Evolutionary conservation across 23 tunicate species (phyloP), one percentile per base, ranked within the genome.

Genomic region (Halocynthia aurantium): DNA sequence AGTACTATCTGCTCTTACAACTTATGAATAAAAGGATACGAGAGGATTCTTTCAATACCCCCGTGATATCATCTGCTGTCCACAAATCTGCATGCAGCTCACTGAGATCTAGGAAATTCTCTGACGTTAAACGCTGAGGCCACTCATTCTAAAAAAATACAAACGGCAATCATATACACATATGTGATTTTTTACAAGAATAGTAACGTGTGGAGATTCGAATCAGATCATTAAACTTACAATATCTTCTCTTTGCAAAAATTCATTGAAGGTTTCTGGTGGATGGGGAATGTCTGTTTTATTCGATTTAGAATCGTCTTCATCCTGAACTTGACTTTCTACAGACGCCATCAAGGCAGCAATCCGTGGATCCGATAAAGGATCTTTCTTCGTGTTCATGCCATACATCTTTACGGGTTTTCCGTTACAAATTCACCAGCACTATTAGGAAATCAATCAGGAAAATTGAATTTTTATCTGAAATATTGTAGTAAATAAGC

Each of bases 101-200:
- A 58, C 77, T 72, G 15, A 80, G 50, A 62, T 83, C 88, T 1
- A 88, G 79, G 8, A 72, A 75, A 5, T 84, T 84, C 74, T 88
- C 95, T 6, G 84, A 78, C 8, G 95, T 84, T 22, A 88, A 73
- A 0, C 81, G 51, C 53, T 84, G 88, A 51, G 95, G 95, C 95
- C 95, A 88, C 31, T 83, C 95, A 50, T 84, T 67, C 95, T 88
- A 9, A 19, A 72, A 11, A 40, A 10, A 6, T 4, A 58, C 11
- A 0, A 49, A 6, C 22, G 13, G 15, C 5, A n/a, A 13, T 13
- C 63, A 58, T 58, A 13, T 58, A 58, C 2, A 13, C 15, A 58
- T 15, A 15, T 58, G 17, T 13, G 15, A 58, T n/a, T 13, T 58
- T 15, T 2, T 58, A n/a, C 15, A 58, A 5, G n/a, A 58, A n/a